Conservation (phyloP, 37 sponge, comb jelly and placozoan species). For the Ianthella basta region DNA sequence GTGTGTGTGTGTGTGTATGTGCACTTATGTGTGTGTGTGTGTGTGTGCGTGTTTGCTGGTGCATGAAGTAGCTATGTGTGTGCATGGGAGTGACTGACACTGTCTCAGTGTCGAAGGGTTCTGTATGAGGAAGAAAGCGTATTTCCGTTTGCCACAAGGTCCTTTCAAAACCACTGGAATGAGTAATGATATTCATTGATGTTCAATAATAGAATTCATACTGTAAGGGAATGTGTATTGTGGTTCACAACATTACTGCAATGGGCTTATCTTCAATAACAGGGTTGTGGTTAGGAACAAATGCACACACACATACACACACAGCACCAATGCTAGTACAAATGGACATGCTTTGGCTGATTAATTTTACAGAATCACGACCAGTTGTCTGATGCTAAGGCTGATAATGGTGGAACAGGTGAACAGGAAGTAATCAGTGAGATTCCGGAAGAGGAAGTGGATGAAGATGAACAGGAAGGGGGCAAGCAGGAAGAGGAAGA, state of each 20-base stretch:
- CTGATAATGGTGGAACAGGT: neutral
- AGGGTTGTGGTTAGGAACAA: too few relatives aligned
- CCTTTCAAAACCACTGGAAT: too few relatives aligned
- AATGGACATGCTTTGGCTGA: neutral
- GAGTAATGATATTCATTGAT: too few relatives aligned
- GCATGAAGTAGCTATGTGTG: neutral
- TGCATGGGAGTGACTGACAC: neutral
- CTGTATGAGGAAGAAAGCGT: neutral
- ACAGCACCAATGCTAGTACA: too few relatives aligned
- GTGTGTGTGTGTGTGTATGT: neutral
- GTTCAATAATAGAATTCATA: too few relatives aligned
- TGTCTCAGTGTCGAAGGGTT: neutral
- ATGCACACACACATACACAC: too few relatives aligned
- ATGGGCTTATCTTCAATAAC: too few relatives aligned
- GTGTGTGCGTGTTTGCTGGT: neutral
- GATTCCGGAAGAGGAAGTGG: constrained; percentile 34
- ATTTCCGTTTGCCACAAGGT: too few relatives aligned
- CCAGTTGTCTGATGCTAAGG: too few relatives aligned
- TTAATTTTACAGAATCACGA: neutral
- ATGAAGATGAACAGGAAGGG: constrained; percentile 42
- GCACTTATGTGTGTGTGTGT: constrained; percentile 17
- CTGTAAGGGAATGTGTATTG: too few relatives aligned
- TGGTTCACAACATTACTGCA: too few relatives aligned
- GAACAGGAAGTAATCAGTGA: constrained; percentile 53
- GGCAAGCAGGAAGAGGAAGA: constrained; percentile 33